Percentiles rank a stretch among this genome's conserved stretches.
phyloP scores from a whole-genome alignment of 35 echinoderm and acorn worm species.

The Strongylocentrotus purpuratus region DNA sequence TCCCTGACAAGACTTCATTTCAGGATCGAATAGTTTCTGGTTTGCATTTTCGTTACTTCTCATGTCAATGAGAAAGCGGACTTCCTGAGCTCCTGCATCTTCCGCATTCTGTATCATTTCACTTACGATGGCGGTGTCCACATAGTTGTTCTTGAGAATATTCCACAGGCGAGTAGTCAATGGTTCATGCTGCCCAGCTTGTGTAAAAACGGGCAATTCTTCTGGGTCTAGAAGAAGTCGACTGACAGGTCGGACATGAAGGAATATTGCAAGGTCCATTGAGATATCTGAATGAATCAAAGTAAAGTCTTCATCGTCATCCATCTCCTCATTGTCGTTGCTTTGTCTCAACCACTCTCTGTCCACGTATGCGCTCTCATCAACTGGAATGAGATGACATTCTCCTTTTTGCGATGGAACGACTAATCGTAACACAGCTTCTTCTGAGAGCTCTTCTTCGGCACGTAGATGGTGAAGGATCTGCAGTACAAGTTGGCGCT shows the following conservation, averaged over 20 bases:
- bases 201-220: conserved; percentile 47
- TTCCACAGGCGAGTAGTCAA: conserved; percentile 53
- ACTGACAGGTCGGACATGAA: conserved; percentile 50
- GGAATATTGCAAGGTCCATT: neutral
- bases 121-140: conserved; percentile 61
- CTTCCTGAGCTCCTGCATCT: conserved; percentile 80
- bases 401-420: conserved; percentile 41
- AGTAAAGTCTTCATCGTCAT: conserved; percentile 41
- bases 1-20: conserved; percentile 82
- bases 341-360: neutral
- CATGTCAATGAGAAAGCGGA: conserved; percentile 81
- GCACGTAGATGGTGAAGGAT: conserved; percentile 29
- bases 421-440: neutral
- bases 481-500: conserved; percentile 23
- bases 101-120: conserved; percentile 96
- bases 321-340: neutral
- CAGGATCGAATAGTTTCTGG: conserved; percentile 56
- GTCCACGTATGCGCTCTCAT: conserved; percentile 47
- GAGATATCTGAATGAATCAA: conserved; percentile 49
- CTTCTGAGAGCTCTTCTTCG: conserved; percentile 8
- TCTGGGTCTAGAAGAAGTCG: conserved; percentile 42
- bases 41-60: conserved; percentile 61
- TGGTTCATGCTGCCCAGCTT: conserved; percentile 63
- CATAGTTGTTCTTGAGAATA: conserved; percentile 55
- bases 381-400: conserved; percentile 32